Percentiles rank a stretch among this genome's conserved stretches.
Conservation (phyloP, 2,113 vertebrate genomes). For the Mesocricetus auratus region DNA sequence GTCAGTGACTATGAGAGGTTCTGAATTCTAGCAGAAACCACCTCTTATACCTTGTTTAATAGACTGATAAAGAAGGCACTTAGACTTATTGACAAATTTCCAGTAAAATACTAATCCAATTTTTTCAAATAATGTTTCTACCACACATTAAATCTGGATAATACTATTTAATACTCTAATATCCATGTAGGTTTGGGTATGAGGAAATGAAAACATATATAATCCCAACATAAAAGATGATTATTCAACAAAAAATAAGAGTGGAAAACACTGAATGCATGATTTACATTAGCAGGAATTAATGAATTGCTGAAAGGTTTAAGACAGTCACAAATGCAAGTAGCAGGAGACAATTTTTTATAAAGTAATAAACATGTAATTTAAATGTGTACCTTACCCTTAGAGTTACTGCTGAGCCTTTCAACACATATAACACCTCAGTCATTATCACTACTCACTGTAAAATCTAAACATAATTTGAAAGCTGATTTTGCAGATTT, state of each 20-base stretch:
- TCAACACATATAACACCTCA: neutral
- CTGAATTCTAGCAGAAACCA: neutral
- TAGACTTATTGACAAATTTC: neutral
- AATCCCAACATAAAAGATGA: accelerated
- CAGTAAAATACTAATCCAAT: neutral
- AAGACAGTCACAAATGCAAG: neutral
- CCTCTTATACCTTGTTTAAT: neutral
- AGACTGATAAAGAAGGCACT: neutral
- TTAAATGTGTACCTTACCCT: accelerated
- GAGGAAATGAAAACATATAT: neutral
- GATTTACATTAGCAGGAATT: neutral
- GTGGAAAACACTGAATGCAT: neutral
- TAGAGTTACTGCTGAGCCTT: neutral
- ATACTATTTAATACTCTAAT: neutral
- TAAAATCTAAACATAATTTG: neutral
- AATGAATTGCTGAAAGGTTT: neutral
- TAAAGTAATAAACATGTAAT: too few species aligned
- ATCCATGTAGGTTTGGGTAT: too few species aligned
- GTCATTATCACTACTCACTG: accelerated
- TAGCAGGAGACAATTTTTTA: accelerated
- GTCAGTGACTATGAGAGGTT: neutral
- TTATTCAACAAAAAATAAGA: neutral
- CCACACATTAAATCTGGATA: neutral
- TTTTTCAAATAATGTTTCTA: neutral
- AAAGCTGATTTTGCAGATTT: neutral